Conservation (phyloP, 1,140 invertebrate species). For the Drosophila nigrodunni region DNA sequence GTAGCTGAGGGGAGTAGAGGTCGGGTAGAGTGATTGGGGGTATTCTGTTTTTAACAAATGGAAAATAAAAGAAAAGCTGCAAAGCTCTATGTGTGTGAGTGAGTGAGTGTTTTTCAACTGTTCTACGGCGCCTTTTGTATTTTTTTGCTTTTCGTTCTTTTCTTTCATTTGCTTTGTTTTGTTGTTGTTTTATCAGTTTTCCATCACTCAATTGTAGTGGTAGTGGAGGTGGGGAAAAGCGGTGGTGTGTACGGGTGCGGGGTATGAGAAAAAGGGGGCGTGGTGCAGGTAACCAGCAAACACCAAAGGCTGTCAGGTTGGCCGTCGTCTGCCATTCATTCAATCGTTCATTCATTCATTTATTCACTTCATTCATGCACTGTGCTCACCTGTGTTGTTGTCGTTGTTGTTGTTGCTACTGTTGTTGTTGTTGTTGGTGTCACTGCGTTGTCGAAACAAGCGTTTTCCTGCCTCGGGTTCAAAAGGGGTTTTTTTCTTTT, state of each 20-base stretch:
- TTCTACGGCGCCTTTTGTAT: conserved; percentile 27
- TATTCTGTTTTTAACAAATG: conserved; percentile 39
- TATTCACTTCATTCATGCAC: conserved; percentile 64
- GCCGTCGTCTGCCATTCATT: conserved; percentile 26
- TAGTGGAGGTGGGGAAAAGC: background rate
- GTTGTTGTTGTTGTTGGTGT: conserved; percentile 38
- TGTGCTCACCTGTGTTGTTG: conserved; percentile 69
- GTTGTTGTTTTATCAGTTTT: conserved; percentile 43
- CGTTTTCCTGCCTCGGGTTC: conserved; percentile 72
- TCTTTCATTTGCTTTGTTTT: too few species aligned
- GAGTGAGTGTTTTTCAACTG: conserved; percentile 24
- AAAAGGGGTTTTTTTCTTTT: conserved; percentile 40
- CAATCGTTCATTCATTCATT: conserved; percentile 68
- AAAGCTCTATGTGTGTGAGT: conserved; percentile 17
- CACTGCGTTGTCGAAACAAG: conserved; percentile 67
- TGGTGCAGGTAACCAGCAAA: conserved; percentile 22
- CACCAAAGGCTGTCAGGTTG: conserved; percentile 25
- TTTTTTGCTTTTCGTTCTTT: conserved; percentile 8
- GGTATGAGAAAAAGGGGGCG: background rate
- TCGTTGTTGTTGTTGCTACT: conserved; percentile 41
- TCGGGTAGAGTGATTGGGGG: background rate
- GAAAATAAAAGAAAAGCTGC: conserved; percentile 33
- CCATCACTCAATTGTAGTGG: conserved; percentile 46
- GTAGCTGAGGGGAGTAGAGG: background rate
- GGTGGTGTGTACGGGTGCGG: background rate